These are phyloP conservation scores for Acrobasis consociella DNA, from an alignment of 2,888 invertebrate genomes.

Conservation along the genomic window DNA sequence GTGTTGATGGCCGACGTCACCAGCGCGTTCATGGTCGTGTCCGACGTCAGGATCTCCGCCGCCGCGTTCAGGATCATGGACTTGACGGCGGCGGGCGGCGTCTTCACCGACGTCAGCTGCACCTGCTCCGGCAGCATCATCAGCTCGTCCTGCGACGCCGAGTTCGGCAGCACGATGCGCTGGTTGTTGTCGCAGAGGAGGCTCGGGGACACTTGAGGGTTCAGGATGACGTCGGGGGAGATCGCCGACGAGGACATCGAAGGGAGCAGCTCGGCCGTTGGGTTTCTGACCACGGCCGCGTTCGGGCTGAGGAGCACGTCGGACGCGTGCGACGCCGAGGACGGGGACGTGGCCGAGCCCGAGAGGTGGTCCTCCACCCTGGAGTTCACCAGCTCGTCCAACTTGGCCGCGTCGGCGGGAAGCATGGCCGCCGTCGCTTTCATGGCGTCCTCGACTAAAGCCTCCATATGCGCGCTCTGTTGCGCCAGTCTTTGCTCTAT, in stretches of 20 bases:
- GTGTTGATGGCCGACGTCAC: conserved; percentile 81
- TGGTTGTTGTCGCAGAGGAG: conserved; percentile 69
- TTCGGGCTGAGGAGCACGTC: conserved; percentile 65
- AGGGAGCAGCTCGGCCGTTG: conserved; percentile 61
- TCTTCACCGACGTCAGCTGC: conserved; percentile 70
- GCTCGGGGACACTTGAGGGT: conserved; percentile 83
- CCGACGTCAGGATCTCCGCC: conserved; percentile 86
- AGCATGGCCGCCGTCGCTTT: conserved; percentile 72
- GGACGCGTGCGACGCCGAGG: conserved; percentile 60
- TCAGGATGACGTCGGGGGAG: conserved; percentile 84
- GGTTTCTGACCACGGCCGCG: conserved; percentile 58
- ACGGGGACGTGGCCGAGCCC: conserved; percentile 56
- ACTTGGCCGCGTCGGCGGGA: conserved; percentile 71
- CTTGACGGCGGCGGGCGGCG: conserved; percentile 85
- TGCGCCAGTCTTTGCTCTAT: conserved; percentile 65
- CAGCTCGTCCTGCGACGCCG: conserved; percentile 57
- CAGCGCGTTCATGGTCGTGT: conserved; percentile 81
- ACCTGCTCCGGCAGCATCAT: conserved; percentile 70
- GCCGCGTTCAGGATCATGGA: conserved; percentile 90
- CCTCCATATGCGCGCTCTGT: conserved; percentile 75
- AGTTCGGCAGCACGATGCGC: conserved; percentile 49
- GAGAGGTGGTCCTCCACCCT: conserved; percentile 67
- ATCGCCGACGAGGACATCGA: conserved; percentile 60
- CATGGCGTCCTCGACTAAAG: conserved; percentile 75
- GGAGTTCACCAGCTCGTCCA: conserved; percentile 83